Evolutionary conservation across 2,113 vertebrate species (phyloP), one percentile per base, ranked within the genome.

Genomic region (Lates calcarifer): DNA sequence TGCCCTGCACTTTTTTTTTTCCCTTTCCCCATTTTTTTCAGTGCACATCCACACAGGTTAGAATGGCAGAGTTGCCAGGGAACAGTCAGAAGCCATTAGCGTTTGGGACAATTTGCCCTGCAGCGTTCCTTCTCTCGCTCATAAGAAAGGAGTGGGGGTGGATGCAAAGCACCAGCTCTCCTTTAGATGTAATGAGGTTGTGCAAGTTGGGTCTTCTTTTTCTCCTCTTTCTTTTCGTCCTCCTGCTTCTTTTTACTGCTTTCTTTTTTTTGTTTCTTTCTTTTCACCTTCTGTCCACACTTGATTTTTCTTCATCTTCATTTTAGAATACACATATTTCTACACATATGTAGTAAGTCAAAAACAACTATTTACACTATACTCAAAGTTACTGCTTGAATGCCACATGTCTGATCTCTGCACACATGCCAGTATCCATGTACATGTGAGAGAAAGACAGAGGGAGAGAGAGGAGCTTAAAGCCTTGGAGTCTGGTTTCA

Each of bases 51-150:
- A 96, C 96, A 95, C 97, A 98, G 97, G 97, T 99, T 98, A 97
- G 96, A 98, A 97, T 97, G 96, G 96, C 95, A 91, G 96, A 97
- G 97, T 98, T 99, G 98, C 98, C 97, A 98, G 96, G 97, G 97
- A 99, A 98, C 97, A 98, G 98, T 99, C 98, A 99, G 96, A 99
- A 99, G 96, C 97, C 97, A 99, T 99, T 99, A 99, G 96, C 96
- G 97, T 97, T 98, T 97, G 96, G 96, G 97, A 98, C 97, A 97
- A 97, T 98, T 98, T 98, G 97, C 97, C 98, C 98, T 96, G 96
- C 96, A 98, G 98, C 98, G 95, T 95, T 97, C 91, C 94, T 94
- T 98, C 95, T 95, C 96, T 96, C 94, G 96, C 96, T 96, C 94
- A 93, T 96, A 96, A 96, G 95, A 96, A 96, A 96, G 94, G 92